Evolutionary conservation across 2,888 invertebrate genomes (phyloP), one percentile per base, ranked within the genome.

Genomic region (Eilema caniola): DNA sequence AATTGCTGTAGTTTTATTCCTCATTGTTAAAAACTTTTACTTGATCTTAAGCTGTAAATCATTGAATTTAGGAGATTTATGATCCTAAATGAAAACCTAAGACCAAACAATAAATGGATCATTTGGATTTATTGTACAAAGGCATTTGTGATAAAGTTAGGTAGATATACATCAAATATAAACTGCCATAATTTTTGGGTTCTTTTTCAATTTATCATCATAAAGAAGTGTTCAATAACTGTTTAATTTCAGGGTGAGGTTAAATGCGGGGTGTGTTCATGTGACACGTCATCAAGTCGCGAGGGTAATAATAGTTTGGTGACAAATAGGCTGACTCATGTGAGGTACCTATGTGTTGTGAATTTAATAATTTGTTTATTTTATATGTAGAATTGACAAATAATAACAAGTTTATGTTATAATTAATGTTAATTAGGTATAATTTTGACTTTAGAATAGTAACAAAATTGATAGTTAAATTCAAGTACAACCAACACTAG

Each of bases 201-300:
- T 20, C 11, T 4, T 25, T 20, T 24, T 14, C 16, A 7, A 41
- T 41, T 11, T 62, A 7, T 41, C 41, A 41, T 37, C 2, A 12
- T 20, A 57, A 20, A 37, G 16, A 33, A 37, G 37, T 57, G 33
- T 56, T 66, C 66, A 62, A 72, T 67, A 63, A 23, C 60, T 41
- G 33, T 24, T 24, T 69, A 63, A 69, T 60, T 66, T 23, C 47
- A 69, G 70, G 82, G 81, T 64, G 80, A 72, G 82, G 78, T 71
- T 72, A 73, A 72, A 73, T 71, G 70, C 65, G 70, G 70, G 83
- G 83, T 74, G 81, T 71, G 81, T 71, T 78, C 69, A 62, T 69
- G 71, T 78, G 65, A 82, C 76, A 80, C 76, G 80, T 74, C 67
- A 81, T 65, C 47, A 73, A 65, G 25, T 65, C 70, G 69, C 76